Base-by-base conservation (phyloP, 2,113 vertebrate genomes). In the Nettapus auritus region DNA sequence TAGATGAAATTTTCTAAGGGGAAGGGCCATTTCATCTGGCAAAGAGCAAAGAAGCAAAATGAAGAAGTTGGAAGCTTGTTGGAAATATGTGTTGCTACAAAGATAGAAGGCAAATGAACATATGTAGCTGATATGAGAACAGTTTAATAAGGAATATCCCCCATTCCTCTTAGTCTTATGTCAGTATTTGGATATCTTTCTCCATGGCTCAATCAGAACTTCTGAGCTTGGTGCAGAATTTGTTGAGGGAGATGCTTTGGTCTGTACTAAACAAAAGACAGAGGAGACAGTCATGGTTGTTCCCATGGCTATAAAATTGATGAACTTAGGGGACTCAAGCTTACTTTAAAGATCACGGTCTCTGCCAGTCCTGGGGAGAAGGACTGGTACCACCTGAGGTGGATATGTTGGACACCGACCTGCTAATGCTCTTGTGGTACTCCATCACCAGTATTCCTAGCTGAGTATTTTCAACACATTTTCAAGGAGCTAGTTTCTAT, bases 101-200 rank as follows among this genome's bases (percentile, higher is more conserved):
- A 89, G 57, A 66, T 12, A 64, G 60, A 93, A 86, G 48, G 57
- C 66, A 90, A 77, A 81, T 63, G n/a, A 90, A 36, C 81, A 42
- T 84, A 48, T 11, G 15, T 26, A 76, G 74, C 50, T 48, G 87
- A 33, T 28, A 78, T n/a, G 33, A 82, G 34, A 91, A 55, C 21
- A 56, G 50, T 88, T 93, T 77, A 73, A 77, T 53, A 79, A 17
- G 60, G 29, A 55, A 53, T 90, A 38, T 80, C 93, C 59, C 68
- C 63, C 82, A 55, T 93, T 89, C 82, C 55, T 87, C 76, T 93
- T 23, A 60, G 33, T 68, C 62, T 67, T 89, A 78, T 10, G 48
- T 82, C 94, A 96, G n/a, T 81, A 78, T 83, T 86, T 93, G 67
- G 62, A 38, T 80, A 80, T 46, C 46, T 86, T 93, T 46, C 46